Conservation (phyloP, 2,113 vertebrate species). For the Chascanopsetta lugubris region DNA sequence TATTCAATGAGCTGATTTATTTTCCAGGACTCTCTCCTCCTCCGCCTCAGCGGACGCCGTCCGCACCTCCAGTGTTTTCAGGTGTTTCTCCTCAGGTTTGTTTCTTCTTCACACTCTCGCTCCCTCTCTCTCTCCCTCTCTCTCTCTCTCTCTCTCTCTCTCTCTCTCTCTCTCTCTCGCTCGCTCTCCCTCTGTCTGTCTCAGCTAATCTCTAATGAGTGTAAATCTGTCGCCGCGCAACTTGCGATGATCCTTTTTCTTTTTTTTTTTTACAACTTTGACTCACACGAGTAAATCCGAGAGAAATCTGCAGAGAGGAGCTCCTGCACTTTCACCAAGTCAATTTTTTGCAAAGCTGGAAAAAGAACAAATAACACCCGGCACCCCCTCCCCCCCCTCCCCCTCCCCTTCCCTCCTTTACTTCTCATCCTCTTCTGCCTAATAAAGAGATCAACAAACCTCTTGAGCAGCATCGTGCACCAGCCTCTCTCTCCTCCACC, state of each 20-base stretch:
- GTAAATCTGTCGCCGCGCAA: constrained; percentile 57
- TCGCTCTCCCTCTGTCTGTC: constrained; percentile 32
- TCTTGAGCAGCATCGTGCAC: constrained; percentile 35
- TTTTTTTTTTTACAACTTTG: constrained; percentile 40
- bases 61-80: constrained; percentile 30
- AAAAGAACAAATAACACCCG: constrained; percentile 30
- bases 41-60: constrained; percentile 2
- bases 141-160: constrained; percentile 27
- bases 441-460: constrained; percentile 52
- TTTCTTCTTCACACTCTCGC: background rate
- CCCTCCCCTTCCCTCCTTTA: constrained; percentile 9
- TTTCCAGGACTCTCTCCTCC: constrained; percentile 11
- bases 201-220: constrained; percentile 64
- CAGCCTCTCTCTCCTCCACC: constrained; percentile 40
- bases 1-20: constrained; percentile 40
- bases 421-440: constrained; percentile 27
- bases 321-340: constrained; percentile 13
- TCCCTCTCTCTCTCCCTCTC: constrained; percentile 27
- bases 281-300: constrained; percentile 52
- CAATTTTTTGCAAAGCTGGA: constrained; percentile 19
- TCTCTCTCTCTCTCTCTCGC: constrained; percentile 6
- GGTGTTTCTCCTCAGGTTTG: constrained; percentile 36
- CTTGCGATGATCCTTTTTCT: constrained; percentile 51
- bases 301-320: constrained; percentile 10
- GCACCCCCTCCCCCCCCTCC: constrained; percentile 1